Conservation (phyloP, 2,888 invertebrate genomes). For the Meta bourneti region DNA sequence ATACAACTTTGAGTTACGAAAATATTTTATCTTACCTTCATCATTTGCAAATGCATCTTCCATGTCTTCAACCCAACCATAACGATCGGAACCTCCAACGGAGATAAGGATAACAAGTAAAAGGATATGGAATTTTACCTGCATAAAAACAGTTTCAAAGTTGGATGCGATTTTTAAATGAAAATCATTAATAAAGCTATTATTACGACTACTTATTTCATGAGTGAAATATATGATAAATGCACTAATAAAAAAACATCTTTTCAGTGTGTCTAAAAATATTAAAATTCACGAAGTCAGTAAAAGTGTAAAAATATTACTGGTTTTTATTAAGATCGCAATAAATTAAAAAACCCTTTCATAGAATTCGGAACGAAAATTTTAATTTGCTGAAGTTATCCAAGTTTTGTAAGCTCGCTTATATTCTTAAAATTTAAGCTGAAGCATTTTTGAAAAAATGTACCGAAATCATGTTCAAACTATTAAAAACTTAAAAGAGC, state of each 20-base stretch:
- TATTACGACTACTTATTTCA: background rate
- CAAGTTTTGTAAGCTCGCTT: too few species aligned
- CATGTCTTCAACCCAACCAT: slow-evolving; percentile 23
- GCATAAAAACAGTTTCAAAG: background rate
- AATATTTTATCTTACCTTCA: background rate
- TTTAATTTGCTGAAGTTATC: too few species aligned
- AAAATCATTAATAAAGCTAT: background rate
- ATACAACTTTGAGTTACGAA: background rate
- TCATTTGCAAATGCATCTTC: slow-evolving; percentile 53
- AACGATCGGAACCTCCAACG: background rate
- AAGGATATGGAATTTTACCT: background rate
- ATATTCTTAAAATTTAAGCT: too few species aligned
- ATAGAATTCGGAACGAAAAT: too few species aligned
- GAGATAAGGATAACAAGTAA: slow-evolving; percentile 6
- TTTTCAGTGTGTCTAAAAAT: background rate
- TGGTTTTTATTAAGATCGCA: too few species aligned
- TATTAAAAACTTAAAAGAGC: too few species aligned
- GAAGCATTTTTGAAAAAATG: too few species aligned
- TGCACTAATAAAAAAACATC: background rate
- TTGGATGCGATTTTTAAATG: background rate
- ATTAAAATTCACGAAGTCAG: background rate
- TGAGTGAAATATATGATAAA: too few species aligned
- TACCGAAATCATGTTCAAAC: too few species aligned
- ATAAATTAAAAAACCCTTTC: background rate
- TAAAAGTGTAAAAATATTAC: background rate